Evolutionary conservation across 2,797 vertebrate genomes (phyloP).

Genomic region (Neosilurus mollespiculum): DNA sequence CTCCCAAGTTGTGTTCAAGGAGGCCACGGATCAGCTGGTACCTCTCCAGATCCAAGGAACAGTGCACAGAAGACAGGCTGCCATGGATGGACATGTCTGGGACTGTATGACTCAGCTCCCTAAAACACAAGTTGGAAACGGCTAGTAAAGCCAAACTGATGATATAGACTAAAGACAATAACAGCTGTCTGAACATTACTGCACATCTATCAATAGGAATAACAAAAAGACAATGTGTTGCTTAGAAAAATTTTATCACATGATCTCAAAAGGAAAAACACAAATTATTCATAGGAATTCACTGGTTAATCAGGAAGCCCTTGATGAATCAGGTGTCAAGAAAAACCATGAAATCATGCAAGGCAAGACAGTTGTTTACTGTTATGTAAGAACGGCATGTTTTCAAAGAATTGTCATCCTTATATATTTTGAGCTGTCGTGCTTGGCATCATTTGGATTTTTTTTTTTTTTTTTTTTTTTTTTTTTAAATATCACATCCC

Average conservation of each 20-base stretch:
- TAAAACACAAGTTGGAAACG: conserved; percentile 56
- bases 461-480: not conserved
- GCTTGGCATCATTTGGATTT: not conserved
- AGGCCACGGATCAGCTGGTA: conserved; percentile 91
- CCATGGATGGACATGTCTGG: conserved; percentile 91
- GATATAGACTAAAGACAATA: too few species aligned
- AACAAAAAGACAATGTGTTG: not conserved
- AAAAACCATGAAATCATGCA: not conserved
- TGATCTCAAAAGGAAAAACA: not conserved
- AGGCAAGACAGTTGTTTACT: not conserved
- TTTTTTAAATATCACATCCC: not conserved
- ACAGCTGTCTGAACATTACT: not conserved
- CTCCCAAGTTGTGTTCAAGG: conserved; percentile 92
- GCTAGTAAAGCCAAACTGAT: conserved; percentile 4
- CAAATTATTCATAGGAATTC: not conserved
- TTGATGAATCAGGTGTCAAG: not conserved
- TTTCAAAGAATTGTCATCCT: not conserved
- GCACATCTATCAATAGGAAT: not conserved
- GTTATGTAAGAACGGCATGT: not conserved
- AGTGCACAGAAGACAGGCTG: conserved; percentile 91
- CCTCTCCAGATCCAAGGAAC: conserved; percentile 87
- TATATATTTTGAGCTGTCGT: not conserved
- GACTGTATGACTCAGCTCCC: conserved; percentile 89
- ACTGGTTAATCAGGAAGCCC: not conserved
- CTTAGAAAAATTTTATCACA: not conserved